phyloP scores from a whole-genome alignment of 2,888 invertebrate species.

The Taphrorychus bicolor region DNA sequence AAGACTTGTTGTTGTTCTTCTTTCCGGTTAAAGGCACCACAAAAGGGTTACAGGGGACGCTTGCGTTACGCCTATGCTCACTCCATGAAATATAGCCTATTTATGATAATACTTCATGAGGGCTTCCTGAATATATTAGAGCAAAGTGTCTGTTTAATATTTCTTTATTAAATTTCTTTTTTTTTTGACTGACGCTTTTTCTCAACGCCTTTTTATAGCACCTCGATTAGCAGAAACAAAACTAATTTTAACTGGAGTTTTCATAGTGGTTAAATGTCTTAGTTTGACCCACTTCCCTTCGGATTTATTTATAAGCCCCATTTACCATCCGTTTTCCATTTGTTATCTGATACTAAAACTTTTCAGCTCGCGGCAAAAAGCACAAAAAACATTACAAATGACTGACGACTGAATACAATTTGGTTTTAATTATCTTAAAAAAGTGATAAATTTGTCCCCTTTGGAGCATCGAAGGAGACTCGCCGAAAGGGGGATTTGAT shows the following conservation, averaged over 20 bases:
- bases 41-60: too few relatives aligned
- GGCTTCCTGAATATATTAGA: slow-evolving; percentile 45
- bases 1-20: too few relatives aligned
- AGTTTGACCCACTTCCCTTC: not conserved
- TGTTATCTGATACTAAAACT: slow-evolving; percentile 11
- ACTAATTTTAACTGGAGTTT: not conserved
- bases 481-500: slow-evolving; percentile 5
- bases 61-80: not conserved
- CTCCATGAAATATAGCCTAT: slow-evolving; percentile 43
- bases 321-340: slow-evolving; percentile 6
- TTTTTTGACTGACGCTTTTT: slow-evolving; percentile 14
- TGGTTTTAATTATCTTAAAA: slow-evolving; percentile 35
- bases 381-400: slow-evolving; percentile 11
- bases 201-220: not conserved
- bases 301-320: not conserved
- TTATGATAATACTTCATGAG: slow-evolving; percentile 47
- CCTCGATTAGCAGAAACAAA: not conserved
- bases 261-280: not conserved
- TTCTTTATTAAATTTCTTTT: slow-evolving; percentile 48
- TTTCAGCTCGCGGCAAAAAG: not conserved
- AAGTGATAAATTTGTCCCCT: slow-evolving; percentile 31
- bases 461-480: not conserved
- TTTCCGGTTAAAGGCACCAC: too few relatives aligned
- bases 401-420: slow-evolving; percentile 32
- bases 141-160: slow-evolving; percentile 47